phyloP scores from a whole-genome alignment of 2,888 invertebrate species.

The Spisula solida region DNA sequence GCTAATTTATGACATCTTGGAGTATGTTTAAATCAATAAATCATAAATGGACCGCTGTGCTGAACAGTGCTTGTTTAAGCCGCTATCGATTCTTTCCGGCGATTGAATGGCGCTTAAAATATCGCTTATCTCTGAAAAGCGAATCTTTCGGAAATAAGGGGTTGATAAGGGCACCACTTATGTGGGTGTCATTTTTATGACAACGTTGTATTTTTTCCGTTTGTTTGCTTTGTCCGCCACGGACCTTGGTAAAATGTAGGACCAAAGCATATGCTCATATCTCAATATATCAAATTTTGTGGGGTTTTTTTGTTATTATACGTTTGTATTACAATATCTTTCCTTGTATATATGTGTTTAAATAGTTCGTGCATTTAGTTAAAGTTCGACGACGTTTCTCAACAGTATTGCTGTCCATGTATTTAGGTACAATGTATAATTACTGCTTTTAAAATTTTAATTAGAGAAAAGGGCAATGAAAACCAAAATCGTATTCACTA shows the following conservation, averaged over 20 bases:
- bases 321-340: too few species aligned
- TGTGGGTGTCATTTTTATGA: constrained; percentile 4
- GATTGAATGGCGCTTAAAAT: constrained; percentile 31
- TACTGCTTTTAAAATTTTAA: too few species aligned
- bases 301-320: too few species aligned
- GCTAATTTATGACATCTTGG: constrained; percentile 45
- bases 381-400: too few species aligned
- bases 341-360: too few species aligned
- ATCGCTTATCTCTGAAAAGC: constrained; percentile 31
- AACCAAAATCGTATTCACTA: too few species aligned
- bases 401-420: too few species aligned
- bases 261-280: too few species aligned
- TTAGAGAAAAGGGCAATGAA: too few species aligned
- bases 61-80: constrained; percentile 20
- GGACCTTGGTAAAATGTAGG: background rate
- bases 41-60: constrained; percentile 42
- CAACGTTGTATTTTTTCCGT: background rate
- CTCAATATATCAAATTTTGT: too few species aligned
- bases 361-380: too few species aligned
- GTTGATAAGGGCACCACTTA: constrained; percentile 24
- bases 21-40: constrained; percentile 50
- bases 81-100: constrained; percentile 18
- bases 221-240: background rate
- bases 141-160: background rate
- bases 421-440: too few species aligned